Base-by-base conservation (phyloP, 1,140 invertebrate species). In the Drosophila burlai region DNA sequence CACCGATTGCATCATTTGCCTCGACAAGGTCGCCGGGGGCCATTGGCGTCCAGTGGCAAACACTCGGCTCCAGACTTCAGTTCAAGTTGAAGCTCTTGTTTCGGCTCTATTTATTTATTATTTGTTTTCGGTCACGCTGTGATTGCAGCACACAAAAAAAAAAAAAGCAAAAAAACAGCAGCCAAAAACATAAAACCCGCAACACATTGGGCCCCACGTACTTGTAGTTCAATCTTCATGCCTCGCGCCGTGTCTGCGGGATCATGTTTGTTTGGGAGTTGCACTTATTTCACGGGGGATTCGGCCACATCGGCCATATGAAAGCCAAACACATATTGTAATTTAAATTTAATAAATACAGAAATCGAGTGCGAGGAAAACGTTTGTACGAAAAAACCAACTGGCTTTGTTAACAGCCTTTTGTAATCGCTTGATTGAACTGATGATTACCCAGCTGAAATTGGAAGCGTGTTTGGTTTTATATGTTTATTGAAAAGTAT, bases 31-130 rank as follows among this genome's bases (percentile, higher is more conserved):
- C 83, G 83, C 46, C 43, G 47, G 63, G 58, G 65, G 49, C 45
- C 61, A 45, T 67, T 60, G 69, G 59, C 83, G 81, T 83, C 71
- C 76, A 66, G 54, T 63, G 80, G 76, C 77, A 80, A 80, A 65
- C 80, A 65, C 54, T 55, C 21, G 29, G 49, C 29, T 31, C 49
- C 49, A 11, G 54, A 71, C 76, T 72, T 68, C 80, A 83, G 83
- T 76, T 87, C 83, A 72, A 87, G 83, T 77, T 77, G 75, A 77
- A 77, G 64, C 75, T 76, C 69, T 73, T 55, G 69, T 73, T 73
- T 71, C 52, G 42, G 45, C 54, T 50, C 58, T 40, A 72, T 73
- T 73, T 73, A 72, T 72, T 73, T 77, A 58, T 67, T 77, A 72
- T 72, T 73, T 77, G 64, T 67, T 77, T 68, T 68, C 65, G 75